phyloP scores from a whole-genome alignment of 2,113 vertebrate species.

The Scomber japonicus region DNA sequence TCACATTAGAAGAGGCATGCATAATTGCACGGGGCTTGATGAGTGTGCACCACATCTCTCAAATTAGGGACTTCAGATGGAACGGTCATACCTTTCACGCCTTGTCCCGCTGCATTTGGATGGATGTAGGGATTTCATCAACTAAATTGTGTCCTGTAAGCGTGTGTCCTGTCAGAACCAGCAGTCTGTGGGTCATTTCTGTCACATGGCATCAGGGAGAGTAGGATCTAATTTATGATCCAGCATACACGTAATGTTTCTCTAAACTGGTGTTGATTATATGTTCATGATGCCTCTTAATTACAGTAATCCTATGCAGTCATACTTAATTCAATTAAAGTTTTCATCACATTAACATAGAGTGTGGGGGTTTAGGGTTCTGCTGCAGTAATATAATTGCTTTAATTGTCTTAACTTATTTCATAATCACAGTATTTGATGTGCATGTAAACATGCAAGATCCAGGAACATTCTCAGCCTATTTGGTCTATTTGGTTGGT shows the following conservation, averaged over 20 bases:
- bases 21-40: conserved; percentile 63
- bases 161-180: background rate
- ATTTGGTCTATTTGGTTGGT: no score
- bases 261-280: conserved; percentile 20
- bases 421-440: conserved; percentile 15
- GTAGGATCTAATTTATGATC: background rate
- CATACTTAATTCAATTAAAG: conserved; percentile 29
- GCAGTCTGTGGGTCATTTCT: conserved; percentile 17
- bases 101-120: conserved; percentile 45
- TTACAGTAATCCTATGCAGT: conserved; percentile 20
- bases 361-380: conserved; percentile 12
- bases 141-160: conserved; percentile 11
- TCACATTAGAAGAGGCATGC: conserved; percentile 56
- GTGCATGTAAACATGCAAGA: background rate
- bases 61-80: conserved; percentile 65
- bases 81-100: conserved; percentile 63
- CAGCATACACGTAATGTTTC: background rate
- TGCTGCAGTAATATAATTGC: background rate
- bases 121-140: conserved; percentile 16
- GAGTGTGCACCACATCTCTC: conserved; percentile 58
- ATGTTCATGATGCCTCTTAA: conserved; percentile 1
- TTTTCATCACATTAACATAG: conserved; percentile 33
- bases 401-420: conserved; percentile 20
- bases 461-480: no score
- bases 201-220: background rate